Evolutionary conservation across 2,797 vertebrate species (phyloP).

Genomic region (Vireo griseus): DNA sequence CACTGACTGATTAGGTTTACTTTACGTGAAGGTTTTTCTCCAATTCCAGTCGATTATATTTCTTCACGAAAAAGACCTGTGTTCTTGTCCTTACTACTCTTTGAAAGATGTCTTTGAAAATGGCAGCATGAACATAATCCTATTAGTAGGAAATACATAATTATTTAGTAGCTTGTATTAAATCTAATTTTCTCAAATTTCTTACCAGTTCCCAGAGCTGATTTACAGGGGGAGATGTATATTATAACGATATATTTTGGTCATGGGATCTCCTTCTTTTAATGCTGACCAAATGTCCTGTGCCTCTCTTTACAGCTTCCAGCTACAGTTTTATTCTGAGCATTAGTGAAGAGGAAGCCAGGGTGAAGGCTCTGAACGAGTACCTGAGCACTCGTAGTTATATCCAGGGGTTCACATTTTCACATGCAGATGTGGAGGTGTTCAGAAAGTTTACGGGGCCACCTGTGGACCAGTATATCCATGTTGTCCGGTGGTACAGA

Average conservation of each 20-base stretch:
- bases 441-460: constrained; percentile 84
- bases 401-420: constrained; percentile 88
- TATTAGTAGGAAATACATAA: background rate
- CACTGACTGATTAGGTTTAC: background rate
- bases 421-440: constrained; percentile 85
- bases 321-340: constrained; percentile 86
- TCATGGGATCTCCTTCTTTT: constrained; percentile 24
- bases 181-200: background rate
- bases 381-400: constrained; percentile 94
- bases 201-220: background rate
- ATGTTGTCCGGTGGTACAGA: constrained; percentile 94
- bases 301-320: constrained; percentile 88
- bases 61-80: background rate
- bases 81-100: background rate
- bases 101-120: background rate
- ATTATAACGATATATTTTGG: constrained; percentile 37
- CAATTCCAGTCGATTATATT: background rate
- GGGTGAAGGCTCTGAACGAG: constrained; percentile 85
- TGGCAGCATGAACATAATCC: background rate
- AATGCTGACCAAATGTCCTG: constrained; percentile 53
- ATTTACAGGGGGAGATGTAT: background rate
- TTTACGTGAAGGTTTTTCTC: background rate
- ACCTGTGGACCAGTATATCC: constrained; percentile 81
- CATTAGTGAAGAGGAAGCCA: constrained; percentile 84
- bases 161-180: background rate